phyloP scores from a whole-genome alignment of 1,140 invertebrate genomes.

The Adoxophyes honmai region DNA sequence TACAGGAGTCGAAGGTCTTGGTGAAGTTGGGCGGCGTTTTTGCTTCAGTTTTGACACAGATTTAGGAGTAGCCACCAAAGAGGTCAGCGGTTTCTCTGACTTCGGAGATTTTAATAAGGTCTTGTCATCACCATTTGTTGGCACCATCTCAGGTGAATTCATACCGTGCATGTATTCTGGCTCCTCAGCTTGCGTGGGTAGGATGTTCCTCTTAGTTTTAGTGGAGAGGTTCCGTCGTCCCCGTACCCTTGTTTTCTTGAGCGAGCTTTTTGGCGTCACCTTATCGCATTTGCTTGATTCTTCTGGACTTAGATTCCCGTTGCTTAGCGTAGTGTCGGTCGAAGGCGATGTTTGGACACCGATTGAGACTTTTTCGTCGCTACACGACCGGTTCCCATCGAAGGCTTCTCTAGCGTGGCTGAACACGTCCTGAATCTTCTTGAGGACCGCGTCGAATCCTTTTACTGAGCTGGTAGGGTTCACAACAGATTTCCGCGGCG shows the following conservation, averaged over 20 bases:
- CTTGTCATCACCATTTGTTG: constrained; percentile 57
- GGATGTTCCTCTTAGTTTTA: constrained; percentile 64
- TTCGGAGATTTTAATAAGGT: constrained; percentile 54
- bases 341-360: constrained; percentile 54
- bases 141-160: constrained; percentile 74
- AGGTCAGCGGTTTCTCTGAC: constrained; percentile 54
- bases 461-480: constrained; percentile 61
- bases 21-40: constrained; percentile 57
- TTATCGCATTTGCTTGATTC: constrained; percentile 68
- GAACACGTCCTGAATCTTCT: constrained; percentile 69
- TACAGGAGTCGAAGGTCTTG: constrained; percentile 60
- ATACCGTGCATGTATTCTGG: constrained; percentile 62
- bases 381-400: constrained; percentile 44
- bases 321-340: constrained; percentile 42
- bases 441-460: constrained; percentile 64
- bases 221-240: constrained; percentile 58
- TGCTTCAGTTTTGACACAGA: constrained; percentile 63
- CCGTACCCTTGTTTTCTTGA: constrained; percentile 65
- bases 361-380: constrained; percentile 61
- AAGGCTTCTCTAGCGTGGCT: constrained; percentile 53
- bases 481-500: constrained; percentile 58
- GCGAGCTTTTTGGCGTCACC: constrained; percentile 69
- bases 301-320: constrained; percentile 64
- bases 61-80: constrained; percentile 58
- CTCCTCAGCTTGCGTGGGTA: constrained; percentile 67